phyloP scores from a whole-genome alignment of 1,140 invertebrate species.

The Caenorhabditis remanei region DNA sequence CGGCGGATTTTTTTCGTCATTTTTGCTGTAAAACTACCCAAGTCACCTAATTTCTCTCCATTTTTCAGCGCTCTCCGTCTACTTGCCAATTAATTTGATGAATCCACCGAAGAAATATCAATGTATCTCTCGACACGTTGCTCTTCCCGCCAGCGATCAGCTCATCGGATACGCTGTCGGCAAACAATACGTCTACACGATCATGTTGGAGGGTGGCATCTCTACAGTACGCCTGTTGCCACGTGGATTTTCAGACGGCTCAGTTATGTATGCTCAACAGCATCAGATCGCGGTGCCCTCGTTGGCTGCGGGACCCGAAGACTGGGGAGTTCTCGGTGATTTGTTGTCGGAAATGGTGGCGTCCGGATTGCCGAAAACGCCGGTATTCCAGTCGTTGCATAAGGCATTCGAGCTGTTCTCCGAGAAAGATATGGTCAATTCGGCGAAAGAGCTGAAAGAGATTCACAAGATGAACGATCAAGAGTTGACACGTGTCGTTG shows the following conservation, averaged over 20 bases:
- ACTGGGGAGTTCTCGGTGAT: constrained; percentile 2
- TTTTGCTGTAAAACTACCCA: too few species aligned
- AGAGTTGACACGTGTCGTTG: neutral
- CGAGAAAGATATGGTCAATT: neutral
- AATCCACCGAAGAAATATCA: neutral
- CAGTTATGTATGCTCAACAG: neutral
- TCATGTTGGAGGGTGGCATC: neutral
- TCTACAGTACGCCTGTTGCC: constrained; percentile 31
- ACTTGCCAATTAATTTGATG: constrained; percentile 2
- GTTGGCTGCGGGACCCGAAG: neutral
- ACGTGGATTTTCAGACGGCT: constrained; percentile 24
- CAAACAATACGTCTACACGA: neutral
- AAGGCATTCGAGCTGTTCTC: neutral
- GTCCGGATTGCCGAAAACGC: constrained; percentile 10
- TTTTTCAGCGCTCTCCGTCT: neutral
- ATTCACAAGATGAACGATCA: constrained; percentile 23
- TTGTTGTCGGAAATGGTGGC: constrained; percentile 22
- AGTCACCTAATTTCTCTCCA: too few species aligned
- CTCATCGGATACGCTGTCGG: neutral
- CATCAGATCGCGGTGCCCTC: neutral
- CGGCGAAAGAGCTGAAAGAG: neutral
- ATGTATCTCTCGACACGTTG: neutral
- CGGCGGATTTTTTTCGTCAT: too few species aligned
- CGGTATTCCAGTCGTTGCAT: neutral
- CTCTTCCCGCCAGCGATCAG: neutral